phyloP scores from a whole-genome alignment of 2,888 invertebrate species.

The Ectemnius lituratus region DNA sequence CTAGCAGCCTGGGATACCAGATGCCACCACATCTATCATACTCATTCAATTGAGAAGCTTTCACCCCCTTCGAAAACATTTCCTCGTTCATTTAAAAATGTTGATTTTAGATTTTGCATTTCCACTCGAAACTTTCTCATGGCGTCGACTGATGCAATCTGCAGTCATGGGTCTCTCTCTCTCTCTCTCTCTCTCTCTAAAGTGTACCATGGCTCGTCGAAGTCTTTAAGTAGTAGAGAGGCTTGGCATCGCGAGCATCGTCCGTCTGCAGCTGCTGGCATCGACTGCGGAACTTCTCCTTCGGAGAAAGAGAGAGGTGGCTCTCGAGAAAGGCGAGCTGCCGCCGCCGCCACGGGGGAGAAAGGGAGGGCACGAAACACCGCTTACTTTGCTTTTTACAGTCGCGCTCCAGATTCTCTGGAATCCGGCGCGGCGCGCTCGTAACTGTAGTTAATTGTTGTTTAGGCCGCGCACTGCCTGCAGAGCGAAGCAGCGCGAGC shows the following conservation, averaged over 20 bases:
- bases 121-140: background rate
- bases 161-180: background rate
- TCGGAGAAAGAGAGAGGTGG: constrained; percentile 9
- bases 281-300: constrained; percentile 53
- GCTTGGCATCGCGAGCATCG: constrained; percentile 30
- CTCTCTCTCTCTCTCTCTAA: background rate
- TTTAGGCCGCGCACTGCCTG: constrained; percentile 56
- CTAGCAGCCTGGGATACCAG: too few relatives aligned
- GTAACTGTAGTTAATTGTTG: constrained; percentile 73
- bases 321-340: constrained; percentile 35
- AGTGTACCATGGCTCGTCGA: background rate
- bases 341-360: background rate
- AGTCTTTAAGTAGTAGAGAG: too few relatives aligned
- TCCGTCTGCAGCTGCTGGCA: constrained; percentile 44
- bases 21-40: too few relatives aligned
- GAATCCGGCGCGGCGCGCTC: constrained; percentile 67
- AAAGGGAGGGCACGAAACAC: constrained; percentile 46
- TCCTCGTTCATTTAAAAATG: too few relatives aligned
- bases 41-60: too few relatives aligned
- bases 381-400: constrained; percentile 71
- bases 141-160: background rate
- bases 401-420: constrained; percentile 71
- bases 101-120: background rate
- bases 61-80: too few relatives aligned
- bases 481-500: constrained; percentile 8